Percentiles rank a stretch among this genome's conserved stretches.
Conservation (phyloP, 1,140 invertebrate species). For the Dysdera silvatica region DNA sequence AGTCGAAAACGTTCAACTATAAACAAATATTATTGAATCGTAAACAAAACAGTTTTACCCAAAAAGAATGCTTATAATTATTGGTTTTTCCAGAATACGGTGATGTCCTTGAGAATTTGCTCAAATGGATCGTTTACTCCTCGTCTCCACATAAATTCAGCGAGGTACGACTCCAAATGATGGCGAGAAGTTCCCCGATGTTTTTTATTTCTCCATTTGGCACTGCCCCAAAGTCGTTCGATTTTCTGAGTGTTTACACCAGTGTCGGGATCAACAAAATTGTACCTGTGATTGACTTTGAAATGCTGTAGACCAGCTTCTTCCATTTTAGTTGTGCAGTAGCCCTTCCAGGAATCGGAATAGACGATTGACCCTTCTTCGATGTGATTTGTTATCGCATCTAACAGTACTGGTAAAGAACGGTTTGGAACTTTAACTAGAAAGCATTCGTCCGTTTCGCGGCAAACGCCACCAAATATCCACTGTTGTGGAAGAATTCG, state of each 20-base stretch:
- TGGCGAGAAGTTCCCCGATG: not conserved
- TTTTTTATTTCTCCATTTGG: constrained; percentile 9
- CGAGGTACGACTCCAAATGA: no score
- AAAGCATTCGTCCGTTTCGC: constrained; percentile 7
- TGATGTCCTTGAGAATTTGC: no score
- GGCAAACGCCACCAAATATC: not conserved
- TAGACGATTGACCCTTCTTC: no score
- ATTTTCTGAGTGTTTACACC: constrained; percentile 8
- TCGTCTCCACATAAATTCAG: no score
- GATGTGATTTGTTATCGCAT: no score
- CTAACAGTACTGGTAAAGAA: no score
- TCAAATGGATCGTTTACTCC: no score
- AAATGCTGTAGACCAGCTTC: constrained; percentile 6
- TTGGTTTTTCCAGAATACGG: no score
- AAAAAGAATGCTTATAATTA: no score
- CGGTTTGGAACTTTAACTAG: not conserved
- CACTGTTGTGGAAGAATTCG: not conserved
- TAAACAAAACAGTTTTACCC: no score
- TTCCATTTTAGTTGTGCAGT: not conserved
- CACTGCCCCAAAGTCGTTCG: not conserved
- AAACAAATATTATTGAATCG: no score
- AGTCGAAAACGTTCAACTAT: no score
- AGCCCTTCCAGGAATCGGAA: not conserved
- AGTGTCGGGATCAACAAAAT: constrained; percentile 20
- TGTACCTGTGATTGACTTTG: constrained; percentile 22